A percentile compares a stretch with the other conserved stretches of the same genome.
Conservation (phyloP, 2,797 vertebrate species). For the Helostoma temminkii region DNA sequence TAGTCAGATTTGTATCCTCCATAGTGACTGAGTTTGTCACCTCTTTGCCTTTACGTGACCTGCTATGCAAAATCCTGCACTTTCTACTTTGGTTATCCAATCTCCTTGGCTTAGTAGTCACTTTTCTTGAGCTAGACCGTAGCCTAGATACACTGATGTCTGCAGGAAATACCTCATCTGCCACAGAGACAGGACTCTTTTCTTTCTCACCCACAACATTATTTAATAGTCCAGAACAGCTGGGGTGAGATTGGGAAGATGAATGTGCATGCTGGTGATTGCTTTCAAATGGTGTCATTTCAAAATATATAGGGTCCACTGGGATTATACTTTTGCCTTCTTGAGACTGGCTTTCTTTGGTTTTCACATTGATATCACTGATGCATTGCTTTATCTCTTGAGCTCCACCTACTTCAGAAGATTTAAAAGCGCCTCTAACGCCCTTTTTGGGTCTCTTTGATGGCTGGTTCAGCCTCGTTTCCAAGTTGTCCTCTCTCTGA, state of each 20-base stretch:
- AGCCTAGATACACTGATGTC: not conserved
- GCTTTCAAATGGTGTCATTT: slow-evolving; percentile 57
- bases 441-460: slow-evolving; percentile 61
- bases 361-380: not conserved
- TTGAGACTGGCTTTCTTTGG: slow-evolving; percentile 37
- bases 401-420: slow-evolving; percentile 7
- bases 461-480: not conserved
- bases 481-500: slow-evolving; percentile 9
- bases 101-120: slow-evolving; percentile 27
- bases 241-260: not conserved
- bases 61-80: slow-evolving; percentile 15
- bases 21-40: slow-evolving; percentile 1
- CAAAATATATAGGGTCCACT: slow-evolving; percentile 50
- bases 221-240: not conserved
- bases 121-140: slow-evolving; percentile 1
- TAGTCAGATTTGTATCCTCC: slow-evolving; percentile 45
- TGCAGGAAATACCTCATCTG: slow-evolving; percentile 2
- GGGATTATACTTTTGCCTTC: slow-evolving; percentile 2
- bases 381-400: slow-evolving; percentile 9
- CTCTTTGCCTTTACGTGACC: slow-evolving; percentile 21
- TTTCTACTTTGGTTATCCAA: slow-evolving; percentile 47
- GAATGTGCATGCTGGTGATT: not conserved
- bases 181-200: not conserved
- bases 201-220: not conserved
- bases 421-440: not conserved